A percentile compares a stretch with the other conserved stretches of the same genome.
phyloP scores from a whole-genome alignment of 2,113 vertebrate genomes.

The Chauna torquata region DNA sequence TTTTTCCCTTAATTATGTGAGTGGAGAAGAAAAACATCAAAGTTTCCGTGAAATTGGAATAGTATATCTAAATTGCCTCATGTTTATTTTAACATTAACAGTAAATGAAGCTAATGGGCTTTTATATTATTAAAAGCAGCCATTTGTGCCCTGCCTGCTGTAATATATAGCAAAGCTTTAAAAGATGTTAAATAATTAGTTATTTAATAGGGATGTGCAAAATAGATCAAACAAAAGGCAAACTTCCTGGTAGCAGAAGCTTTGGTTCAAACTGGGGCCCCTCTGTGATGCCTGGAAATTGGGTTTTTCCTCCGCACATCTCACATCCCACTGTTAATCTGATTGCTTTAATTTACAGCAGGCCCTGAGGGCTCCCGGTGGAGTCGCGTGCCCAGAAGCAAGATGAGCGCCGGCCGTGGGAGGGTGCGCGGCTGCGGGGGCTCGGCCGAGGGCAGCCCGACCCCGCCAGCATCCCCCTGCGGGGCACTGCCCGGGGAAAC shows the following conservation, averaged over 20 bases:
- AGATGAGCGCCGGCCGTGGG: not conserved
- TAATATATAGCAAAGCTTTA: conserved; percentile 80
- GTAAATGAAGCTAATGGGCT: conserved; percentile 89
- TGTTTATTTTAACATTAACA: conserved; percentile 91
- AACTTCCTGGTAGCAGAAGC: conserved; percentile 39
- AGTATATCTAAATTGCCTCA: conserved; percentile 88
- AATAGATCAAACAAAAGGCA: conserved; percentile 76
- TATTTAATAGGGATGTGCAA: conserved; percentile 81
- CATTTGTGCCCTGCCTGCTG: conserved; percentile 84
- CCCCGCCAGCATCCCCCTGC: not conserved
- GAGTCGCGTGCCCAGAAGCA: not conserved
- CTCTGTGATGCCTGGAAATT: not conserved
- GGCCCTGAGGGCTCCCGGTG: conserved; percentile 13
- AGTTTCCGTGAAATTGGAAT: conserved; percentile 89
- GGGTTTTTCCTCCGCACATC: not conserved
- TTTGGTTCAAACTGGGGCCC: not conserved
- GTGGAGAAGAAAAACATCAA: conserved; percentile 87
- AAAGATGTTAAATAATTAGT: conserved; percentile 88
- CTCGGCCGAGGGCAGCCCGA: too few relatives aligned
- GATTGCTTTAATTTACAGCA: conserved; percentile 64
- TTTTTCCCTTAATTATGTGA: conserved; percentile 90
- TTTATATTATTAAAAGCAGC: conserved; percentile 88
- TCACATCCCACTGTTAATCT: conserved; percentile 45
- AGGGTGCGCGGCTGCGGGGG: not conserved
- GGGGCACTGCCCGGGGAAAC: not conserved